Conservation (phyloP, 2,113 vertebrate species). For the Salvator merianae region DNA sequence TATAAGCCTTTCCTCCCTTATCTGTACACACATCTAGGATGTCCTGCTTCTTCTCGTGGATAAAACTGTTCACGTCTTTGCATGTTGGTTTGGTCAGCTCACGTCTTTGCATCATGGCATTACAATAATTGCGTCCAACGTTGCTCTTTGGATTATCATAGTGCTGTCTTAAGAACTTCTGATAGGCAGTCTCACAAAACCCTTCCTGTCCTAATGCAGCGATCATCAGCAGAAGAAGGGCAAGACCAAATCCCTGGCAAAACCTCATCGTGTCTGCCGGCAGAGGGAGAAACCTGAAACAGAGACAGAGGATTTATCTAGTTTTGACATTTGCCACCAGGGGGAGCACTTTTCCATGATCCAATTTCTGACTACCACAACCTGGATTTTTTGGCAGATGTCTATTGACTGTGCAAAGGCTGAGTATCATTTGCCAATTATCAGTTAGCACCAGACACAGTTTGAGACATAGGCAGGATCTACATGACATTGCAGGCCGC, state of each 20-base stretch:
- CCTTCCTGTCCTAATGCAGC: neutral
- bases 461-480: no score
- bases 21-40: neutral
- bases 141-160: neutral
- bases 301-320: no score
- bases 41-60: neutral
- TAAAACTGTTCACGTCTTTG: constrained; percentile 14
- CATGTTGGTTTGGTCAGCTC: neutral
- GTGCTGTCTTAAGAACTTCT: constrained; percentile 13
- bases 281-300: neutral
- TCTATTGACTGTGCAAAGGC: no score
- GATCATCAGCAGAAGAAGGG: neutral
- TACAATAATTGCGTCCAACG: neutral
- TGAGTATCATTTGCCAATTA: no score
- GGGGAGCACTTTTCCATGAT: no score
- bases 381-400: no score
- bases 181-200: neutral
- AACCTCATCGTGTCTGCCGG: neutral
- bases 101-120: constrained; percentile 1
- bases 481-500: no score
- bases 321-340: no score
- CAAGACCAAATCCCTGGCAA: neutral
- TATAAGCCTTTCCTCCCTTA: neutral
- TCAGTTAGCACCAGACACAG: no score
- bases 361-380: no score